Conservation (phyloP, 2,113 vertebrate species). For the Vombatus ursinus region DNA sequence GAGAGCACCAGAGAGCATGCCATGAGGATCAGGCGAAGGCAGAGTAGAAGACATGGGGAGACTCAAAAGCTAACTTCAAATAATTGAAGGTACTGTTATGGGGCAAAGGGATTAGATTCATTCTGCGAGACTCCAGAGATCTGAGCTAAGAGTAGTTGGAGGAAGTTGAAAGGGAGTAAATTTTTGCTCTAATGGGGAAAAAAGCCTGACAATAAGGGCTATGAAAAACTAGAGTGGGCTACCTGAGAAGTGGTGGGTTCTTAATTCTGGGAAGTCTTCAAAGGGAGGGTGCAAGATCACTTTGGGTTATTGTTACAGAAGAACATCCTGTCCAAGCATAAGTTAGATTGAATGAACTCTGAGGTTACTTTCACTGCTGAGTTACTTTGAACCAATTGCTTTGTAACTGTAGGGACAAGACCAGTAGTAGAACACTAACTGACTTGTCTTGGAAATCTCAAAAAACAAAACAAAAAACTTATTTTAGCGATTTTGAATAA, state of each 20-base stretch:
- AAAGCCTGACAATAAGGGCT: no score
- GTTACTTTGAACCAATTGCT: not conserved
- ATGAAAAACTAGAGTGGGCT: not conserved
- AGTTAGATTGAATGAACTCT: not conserved
- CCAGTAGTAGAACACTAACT: not conserved
- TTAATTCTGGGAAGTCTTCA: not conserved
- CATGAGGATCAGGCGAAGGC: not conserved
- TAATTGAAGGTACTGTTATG: no score
- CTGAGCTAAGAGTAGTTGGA: no score
- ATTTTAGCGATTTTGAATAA: conserved; percentile 20
- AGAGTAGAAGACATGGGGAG: not conserved
- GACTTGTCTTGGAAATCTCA: not conserved
- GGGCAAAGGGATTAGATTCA: no score
- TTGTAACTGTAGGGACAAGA: not conserved
- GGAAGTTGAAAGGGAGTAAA: no score
- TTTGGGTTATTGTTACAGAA: not conserved
- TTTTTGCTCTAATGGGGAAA: no score
- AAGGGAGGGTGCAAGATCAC: not conserved
- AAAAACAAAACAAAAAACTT: not conserved
- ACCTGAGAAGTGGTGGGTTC: not conserved
- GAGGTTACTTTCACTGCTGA: not conserved
- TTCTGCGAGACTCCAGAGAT: no score
- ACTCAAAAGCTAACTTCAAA: no score
- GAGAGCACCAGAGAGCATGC: not conserved
- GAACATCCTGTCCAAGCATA: not conserved